Base-by-base conservation (phyloP, 1,140 invertebrate species). In the Drosophila auraria region DNA sequence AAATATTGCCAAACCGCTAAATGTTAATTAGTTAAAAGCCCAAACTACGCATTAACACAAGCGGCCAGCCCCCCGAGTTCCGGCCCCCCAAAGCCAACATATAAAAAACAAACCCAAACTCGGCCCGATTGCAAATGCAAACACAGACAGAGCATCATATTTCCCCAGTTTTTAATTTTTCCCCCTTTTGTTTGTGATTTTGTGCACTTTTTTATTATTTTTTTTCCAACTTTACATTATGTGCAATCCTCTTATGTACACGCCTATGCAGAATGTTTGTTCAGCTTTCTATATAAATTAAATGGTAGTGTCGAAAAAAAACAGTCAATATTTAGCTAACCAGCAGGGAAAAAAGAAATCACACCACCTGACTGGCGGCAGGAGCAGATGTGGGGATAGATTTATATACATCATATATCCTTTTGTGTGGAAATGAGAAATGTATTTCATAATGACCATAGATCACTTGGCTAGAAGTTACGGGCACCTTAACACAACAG, bases 11-110 rank as follows among this genome's bases (percentile, higher is more conserved):
- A 84, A 91, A 91, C 89, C 89, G 75, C 83, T 82, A 91, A 91
- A 91, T 91, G 89, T 91, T 91, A 91, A 91, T 91, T 91, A 91
- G 89, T 91, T 91, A 91, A 91, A 87, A 81, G 76, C 84, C 71
- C 82, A 73, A 82, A 82, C 84, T 89, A 84, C 75, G 69, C 69
- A 83, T 81, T 84, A 83, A 84, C 70, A 65, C 78, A 65, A 72
- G 66, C 73, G 57, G 56, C 38, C 51, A 44, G 20, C 54, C 30
- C 17, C 40, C 44, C 27, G 54, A 30, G 27, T 6, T 5, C 36
- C 5, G 12, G 3, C 45, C 45, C 68, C 60, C 59, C 44, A 20
- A 12, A 25, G 45, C 56, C 42, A 53, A 14, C 53, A 56, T 56
- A 40, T 56, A 40, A 56, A 40, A 57, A 74, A 45, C 58, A 51